Evolutionary conservation across 2,888 invertebrate genomes (phyloP).

Genomic region (Trachelus stipa): DNA sequence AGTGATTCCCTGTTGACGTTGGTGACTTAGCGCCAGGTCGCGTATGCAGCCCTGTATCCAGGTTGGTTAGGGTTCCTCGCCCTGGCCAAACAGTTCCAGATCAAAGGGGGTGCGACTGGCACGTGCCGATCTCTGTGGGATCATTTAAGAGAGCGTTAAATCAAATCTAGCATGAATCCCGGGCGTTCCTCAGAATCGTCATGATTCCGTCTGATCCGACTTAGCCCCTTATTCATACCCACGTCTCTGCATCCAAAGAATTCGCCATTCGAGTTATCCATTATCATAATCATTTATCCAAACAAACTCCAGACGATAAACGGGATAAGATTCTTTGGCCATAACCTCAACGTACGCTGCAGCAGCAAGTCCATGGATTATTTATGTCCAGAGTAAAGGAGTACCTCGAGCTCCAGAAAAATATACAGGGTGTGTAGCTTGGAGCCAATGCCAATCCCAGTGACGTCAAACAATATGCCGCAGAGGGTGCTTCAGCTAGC

Average conservation of each 20-base stretch:
- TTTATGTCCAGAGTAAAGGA: not conserved
- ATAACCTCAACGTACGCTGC: not conserved
- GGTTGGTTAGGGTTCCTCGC: conserved; percentile 28
- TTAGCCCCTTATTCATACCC: not conserved
- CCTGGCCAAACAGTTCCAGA: conserved; percentile 12
- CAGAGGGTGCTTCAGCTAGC: conserved; percentile 40
- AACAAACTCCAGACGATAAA: not conserved
- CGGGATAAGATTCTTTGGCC: not conserved
- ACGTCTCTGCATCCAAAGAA: not conserved
- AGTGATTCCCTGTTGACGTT: conserved; percentile 49
- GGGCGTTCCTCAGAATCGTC: conserved; percentile 24
- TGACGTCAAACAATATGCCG: not conserved
- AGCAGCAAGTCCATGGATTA: not conserved
- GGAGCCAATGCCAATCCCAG: not conserved
- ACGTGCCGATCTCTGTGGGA: conserved; percentile 64
- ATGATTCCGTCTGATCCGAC: not conserved
- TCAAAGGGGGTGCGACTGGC: conserved; percentile 52
- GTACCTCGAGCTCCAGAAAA: conserved; percentile 9
- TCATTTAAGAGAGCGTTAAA: conserved; percentile 55
- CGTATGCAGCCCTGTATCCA: conserved; percentile 35
- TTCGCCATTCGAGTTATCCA: not conserved
- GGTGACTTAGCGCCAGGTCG: conserved; percentile 55
- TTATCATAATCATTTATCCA: not conserved
- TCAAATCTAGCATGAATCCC: conserved; percentile 46
- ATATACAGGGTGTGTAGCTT: not conserved